phyloP scores from a whole-genome alignment of 2,113 vertebrate species.

The Myodes glareolus region DNA sequence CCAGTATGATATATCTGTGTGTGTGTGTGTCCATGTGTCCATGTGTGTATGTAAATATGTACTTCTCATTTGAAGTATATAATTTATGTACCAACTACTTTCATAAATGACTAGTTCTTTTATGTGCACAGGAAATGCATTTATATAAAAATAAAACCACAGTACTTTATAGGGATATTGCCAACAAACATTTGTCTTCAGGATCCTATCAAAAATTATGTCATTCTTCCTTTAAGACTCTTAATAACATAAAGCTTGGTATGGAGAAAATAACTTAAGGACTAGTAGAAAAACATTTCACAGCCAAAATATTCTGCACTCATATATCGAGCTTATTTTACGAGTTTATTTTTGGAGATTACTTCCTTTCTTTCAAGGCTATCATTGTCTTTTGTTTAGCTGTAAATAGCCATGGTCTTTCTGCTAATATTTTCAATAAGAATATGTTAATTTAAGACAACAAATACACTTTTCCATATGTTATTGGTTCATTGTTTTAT shows the following conservation, averaged over 20 bases:
- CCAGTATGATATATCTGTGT: background rate
- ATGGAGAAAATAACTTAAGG: background rate
- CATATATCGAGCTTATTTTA: background rate
- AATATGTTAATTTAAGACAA: background rate
- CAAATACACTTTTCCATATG: background rate
- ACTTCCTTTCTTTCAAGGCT: slow-evolving; percentile 37
- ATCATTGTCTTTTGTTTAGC: slow-evolving; percentile 55
- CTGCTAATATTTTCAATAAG: slow-evolving; percentile 8
- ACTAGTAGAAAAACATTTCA: background rate
- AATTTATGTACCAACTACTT: background rate
- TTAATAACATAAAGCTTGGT: background rate
- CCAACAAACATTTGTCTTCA: background rate
- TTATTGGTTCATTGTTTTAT: slow-evolving; percentile 8
- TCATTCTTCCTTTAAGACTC: background rate
- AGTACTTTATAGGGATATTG: background rate
- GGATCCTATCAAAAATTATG: background rate
- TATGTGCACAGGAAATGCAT: background rate
- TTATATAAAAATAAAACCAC: background rate
- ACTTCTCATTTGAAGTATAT: background rate
- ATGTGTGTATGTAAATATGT: background rate
- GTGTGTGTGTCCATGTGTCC: background rate
- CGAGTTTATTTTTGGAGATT: slow-evolving; percentile 52
- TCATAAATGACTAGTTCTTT: background rate
- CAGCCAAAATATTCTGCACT: background rate
- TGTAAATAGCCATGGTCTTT: slow-evolving; percentile 33